Base-by-base conservation (phyloP, 2,888 invertebrate genomes). In the Ornithoptera priamus region DNA sequence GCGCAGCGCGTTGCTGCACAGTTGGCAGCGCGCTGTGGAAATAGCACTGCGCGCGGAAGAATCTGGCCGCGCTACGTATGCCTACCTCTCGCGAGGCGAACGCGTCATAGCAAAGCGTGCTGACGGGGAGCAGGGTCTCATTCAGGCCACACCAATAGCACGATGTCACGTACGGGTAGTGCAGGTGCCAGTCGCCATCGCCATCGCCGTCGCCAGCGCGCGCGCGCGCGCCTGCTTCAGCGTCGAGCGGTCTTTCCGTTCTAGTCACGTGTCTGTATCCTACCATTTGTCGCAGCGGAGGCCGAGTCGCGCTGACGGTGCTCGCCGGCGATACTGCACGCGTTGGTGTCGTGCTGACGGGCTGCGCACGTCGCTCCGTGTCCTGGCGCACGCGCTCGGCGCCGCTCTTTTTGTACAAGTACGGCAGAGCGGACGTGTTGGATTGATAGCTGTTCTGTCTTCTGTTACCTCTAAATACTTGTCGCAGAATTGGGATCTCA, bases 51-150 rank as follows among this genome's bases (percentile, higher is more conserved):
- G 63, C 68, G 17, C 73, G 71, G 36, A 72, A 72, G 50, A 71
- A 73, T 12, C 71, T 66, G 18, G 62, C 60, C 20, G 71, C 12
- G 5, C 65, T 68, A 8, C 67, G 65, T n/a, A 62, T n/a, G 0
- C 60, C 53, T n/a, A 60, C 30, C 63, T 74, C 65, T 1, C 62
- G 50, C 6, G 73, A 72, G 8, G 74, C 73, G 58, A 76, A 79
- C 5, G 68, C 58, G 46, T 75, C 67, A 36, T 75, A 71, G 64
- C 78, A 79, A 6, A 74, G 10, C 0, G 75, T 69, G 12, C 39
- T 68, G 4, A 20, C 17, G 0, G 75, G 76, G 1, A 78, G 12
- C 50, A 56, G 30, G 17, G 63, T 30, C 7, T 70, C 70, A 30
- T 70, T 70, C 24, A 63, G 22, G 17, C 70, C 70, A 30, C 70